Evolutionary conservation across 2,888 invertebrate genomes (phyloP), one percentile per base, ranked within the genome.

Genomic region (Microctonus hyperodae): DNA sequence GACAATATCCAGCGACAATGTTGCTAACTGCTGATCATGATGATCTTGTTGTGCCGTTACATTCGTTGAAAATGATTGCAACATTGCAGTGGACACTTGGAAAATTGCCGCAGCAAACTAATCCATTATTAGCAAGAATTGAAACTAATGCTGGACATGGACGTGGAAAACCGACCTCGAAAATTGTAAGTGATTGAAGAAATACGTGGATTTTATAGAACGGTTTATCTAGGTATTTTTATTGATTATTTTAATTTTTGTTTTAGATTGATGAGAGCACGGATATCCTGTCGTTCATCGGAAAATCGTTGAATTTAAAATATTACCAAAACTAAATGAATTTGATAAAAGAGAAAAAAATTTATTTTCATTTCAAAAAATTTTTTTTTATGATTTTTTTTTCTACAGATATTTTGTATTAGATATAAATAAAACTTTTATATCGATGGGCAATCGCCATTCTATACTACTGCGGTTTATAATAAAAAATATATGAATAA

Each of bases 121-220:
- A 94, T 76, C 98, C 98, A 1, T 84, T 99, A 73, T 85, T 99
- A 70, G 92, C 96, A 65, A 88, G 94, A 65, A 89, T 99, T 72
- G 98, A 99, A 82, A 96, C 94, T 66, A 96, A 97, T 85, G 94
- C 98, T 20, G 99, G 99, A 0, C 99, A 99, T 86, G 98, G 98
- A 53, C 90, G 92, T 69, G 98, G 98, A 35, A 99, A 98, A 84
- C 98, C 98, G 62, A 98, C 97, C 51, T 88, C 92, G 2, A 99
- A 99, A 88, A 86, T 93, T 78, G 95, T 96, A 83, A 88, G 87
- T 83, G 64, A 53, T 64, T 37, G 10, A 33, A n/a, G n/a, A n/a
- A n/a, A n/a, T n/a, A n/a, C n/a, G n/a, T n/a, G n/a, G n/a, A 16
- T 16, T 16, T 37, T 33, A n/a, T n/a, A 40, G 23, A 61, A 40